phyloP scores from a whole-genome alignment of 2,888 invertebrate genomes.

The Ellobium chinense region DNA sequence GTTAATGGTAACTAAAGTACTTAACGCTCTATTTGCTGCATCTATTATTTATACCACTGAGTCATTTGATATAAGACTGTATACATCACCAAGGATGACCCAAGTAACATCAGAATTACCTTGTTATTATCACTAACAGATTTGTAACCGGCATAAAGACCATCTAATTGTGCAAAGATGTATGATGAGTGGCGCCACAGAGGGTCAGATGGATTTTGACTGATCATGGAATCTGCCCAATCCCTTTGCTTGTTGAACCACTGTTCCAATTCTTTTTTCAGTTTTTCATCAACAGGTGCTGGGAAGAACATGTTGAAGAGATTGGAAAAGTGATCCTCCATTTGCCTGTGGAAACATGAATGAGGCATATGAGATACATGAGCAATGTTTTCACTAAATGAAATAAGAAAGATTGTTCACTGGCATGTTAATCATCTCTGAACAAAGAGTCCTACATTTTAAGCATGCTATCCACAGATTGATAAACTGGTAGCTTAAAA shows the following conservation, averaged over 20 bases:
- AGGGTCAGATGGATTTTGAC: constrained; percentile 57
- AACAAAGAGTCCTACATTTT: too few species aligned
- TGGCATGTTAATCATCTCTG: too few species aligned
- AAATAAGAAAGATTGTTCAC: too few species aligned
- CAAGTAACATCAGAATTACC: not conserved
- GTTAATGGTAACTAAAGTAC: too few species aligned
- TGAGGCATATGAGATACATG: too few species aligned
- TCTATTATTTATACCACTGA: too few species aligned
- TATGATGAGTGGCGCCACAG: constrained; percentile 73
- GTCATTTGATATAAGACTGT: too few species aligned
- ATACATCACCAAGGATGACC: too few species aligned
- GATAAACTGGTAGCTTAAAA: too few species aligned
- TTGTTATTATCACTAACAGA: not conserved
- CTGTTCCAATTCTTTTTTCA: constrained; percentile 48
- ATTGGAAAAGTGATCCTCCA: constrained; percentile 71
- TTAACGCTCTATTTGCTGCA: too few species aligned
- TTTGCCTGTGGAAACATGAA: constrained; percentile 66
- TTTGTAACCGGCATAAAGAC: constrained; percentile 71
- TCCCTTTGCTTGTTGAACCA: constrained; percentile 67
- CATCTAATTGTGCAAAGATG: constrained; percentile 73
- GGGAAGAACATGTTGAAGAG: constrained; percentile 57
- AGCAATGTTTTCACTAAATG: too few species aligned
- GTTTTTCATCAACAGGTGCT: constrained; percentile 19
- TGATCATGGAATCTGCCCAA: constrained; percentile 66
- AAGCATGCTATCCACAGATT: too few species aligned